A percentile compares a stretch with the other conserved stretches of the same genome.
phyloP scores from a whole-genome alignment of 2,888 invertebrate species.

The Heliothis peltigera region DNA sequence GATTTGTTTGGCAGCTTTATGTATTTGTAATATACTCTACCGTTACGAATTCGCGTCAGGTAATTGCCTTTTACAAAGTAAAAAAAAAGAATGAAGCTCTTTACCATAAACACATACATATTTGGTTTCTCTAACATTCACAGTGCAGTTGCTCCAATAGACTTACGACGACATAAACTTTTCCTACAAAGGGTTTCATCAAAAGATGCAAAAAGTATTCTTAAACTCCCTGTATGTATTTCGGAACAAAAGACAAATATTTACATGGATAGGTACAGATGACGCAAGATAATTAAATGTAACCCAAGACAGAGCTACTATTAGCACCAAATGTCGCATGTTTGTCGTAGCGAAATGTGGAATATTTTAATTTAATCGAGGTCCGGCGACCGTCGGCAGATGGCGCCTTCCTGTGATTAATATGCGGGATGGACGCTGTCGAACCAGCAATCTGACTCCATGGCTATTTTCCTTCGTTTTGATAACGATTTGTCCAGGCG shows the following conservation, averaged over 20 bases:
- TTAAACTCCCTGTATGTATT: too few relatives aligned
- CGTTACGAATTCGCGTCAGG: neutral
- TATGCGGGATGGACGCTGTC: constrained; percentile 83
- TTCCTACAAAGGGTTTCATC: too few relatives aligned
- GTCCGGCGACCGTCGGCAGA: constrained; percentile 72
- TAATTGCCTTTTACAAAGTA: neutral
- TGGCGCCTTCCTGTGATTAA: constrained; percentile 83
- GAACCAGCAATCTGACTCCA: constrained; percentile 64
- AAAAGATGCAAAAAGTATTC: too few relatives aligned
- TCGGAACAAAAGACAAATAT: too few relatives aligned
- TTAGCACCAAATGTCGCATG: constrained; percentile 82
- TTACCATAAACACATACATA: neutral
- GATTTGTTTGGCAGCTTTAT: constrained; percentile 52
- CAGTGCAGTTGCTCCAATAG: too few relatives aligned
- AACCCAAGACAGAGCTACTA: constrained; percentile 67
- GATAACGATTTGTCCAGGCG: constrained; percentile 52
- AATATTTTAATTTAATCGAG: constrained; percentile 86
- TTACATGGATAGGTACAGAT: neutral
- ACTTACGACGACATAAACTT: too few relatives aligned
- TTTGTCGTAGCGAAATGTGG: constrained; percentile 71
- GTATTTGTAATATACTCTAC: constrained; percentile 24
- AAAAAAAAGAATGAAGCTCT: neutral
- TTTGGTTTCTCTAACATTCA: neutral
- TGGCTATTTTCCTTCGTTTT: constrained; percentile 70
- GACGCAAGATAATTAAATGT: constrained; percentile 31